phyloP scores from a whole-genome alignment of 2,113 vertebrate genomes.

The Pteronura brasiliensis region DNA sequence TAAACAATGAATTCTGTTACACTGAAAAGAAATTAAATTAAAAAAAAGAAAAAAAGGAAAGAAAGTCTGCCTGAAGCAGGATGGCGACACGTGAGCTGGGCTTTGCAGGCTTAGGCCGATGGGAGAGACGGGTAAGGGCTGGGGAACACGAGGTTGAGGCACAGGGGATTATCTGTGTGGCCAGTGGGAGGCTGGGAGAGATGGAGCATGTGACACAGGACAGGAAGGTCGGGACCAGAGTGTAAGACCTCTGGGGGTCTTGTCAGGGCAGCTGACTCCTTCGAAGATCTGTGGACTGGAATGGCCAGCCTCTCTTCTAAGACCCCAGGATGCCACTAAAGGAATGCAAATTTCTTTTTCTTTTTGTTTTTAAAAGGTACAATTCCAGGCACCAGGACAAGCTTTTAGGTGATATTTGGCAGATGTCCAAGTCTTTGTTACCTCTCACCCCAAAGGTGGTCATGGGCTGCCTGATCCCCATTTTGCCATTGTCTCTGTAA shows the following conservation, averaged over 20 bases:
- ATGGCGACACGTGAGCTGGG: background rate
- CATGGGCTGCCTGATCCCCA: background rate
- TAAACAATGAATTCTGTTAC: too few relatives aligned
- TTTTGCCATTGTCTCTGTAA: background rate
- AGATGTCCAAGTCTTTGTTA: background rate
- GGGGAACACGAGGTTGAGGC: background rate
- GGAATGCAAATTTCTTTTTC: background rate
- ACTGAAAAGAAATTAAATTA: too few relatives aligned
- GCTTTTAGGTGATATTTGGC: background rate
- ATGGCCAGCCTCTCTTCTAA: background rate
- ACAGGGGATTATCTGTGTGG: background rate
- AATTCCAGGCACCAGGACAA: background rate
- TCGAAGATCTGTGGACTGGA: background rate
- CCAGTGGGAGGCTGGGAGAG: background rate
- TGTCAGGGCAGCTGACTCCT: accelerated
- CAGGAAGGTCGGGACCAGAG: background rate
- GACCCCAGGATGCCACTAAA: background rate
- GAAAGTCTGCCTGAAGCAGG: background rate
- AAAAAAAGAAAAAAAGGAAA: too few relatives aligned
- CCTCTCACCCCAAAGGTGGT: background rate
- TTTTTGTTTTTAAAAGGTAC: background rate
- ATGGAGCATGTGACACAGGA: background rate
- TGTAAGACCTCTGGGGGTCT: background rate
- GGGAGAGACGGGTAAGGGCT: background rate
- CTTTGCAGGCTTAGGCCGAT: background rate